These are phyloP conservation scores for Procambarus virginalis DNA, from an alignment of 1,140 invertebrate species.

Conservation along the genomic window DNA sequence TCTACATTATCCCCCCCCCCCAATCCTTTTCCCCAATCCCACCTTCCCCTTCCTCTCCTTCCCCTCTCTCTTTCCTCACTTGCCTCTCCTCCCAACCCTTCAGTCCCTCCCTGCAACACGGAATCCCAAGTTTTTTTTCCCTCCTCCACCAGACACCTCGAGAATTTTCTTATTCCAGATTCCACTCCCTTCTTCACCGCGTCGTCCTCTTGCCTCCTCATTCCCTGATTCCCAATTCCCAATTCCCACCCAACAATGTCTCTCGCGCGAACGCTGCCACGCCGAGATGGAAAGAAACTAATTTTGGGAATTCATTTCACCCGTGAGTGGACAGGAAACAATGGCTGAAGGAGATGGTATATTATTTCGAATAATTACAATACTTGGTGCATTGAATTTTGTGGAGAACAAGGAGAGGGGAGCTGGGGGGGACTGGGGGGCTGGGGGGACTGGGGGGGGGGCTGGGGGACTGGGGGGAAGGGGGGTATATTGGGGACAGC, in stretches of 20 bases:
- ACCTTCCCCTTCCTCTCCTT: background rate
- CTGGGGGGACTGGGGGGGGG: background rate
- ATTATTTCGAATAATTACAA: conserved; percentile 65
- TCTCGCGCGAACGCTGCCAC: conserved; percentile 32
- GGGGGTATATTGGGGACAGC: no score
- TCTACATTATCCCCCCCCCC: background rate
- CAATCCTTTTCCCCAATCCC: background rate
- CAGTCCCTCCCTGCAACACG: background rate
- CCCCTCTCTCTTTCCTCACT: background rate
- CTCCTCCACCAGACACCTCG: background rate
- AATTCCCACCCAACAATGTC: conserved; percentile 59
- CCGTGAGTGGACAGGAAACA: conserved; percentile 44
- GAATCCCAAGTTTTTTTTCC: background rate
- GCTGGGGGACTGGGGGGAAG: background rate
- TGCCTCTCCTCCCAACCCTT: background rate
- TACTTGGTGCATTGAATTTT: conserved; percentile 61
- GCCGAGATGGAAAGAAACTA: conserved; percentile 63
- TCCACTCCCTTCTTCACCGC: conserved; percentile 4
- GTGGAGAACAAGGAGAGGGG: conserved; percentile 12
- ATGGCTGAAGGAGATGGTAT: conserved; percentile 39
- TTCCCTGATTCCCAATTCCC: conserved; percentile 57
- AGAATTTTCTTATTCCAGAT: conserved; percentile 11
- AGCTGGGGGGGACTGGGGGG: background rate
- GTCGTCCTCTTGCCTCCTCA: conserved; percentile 19
- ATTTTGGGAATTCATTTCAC: conserved; percentile 63